These are phyloP conservation scores for Charadrius vociferus DNA, from an alignment of 2,113 vertebrate species.

Conservation along the genomic window DNA sequence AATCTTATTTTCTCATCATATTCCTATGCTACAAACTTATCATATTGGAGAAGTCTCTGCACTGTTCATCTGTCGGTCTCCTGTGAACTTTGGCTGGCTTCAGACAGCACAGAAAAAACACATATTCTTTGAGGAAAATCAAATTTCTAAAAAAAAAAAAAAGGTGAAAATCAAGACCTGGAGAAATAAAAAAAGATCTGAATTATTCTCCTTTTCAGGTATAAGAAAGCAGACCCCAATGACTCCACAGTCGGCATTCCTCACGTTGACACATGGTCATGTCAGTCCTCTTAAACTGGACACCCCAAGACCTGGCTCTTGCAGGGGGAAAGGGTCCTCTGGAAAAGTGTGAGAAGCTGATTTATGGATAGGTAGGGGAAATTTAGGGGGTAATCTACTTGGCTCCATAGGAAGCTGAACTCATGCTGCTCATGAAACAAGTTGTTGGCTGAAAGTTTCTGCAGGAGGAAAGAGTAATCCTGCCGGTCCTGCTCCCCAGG, in stretches of 20 bases:
- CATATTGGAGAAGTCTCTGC: not conserved
- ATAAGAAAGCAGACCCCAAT: not conserved
- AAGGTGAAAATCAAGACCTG: not conserved
- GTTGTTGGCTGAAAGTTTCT: not conserved
- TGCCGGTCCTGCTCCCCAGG: rapidly evolving
- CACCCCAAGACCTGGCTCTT: not conserved
- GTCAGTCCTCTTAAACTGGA: rapidly evolving
- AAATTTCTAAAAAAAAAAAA: too few species aligned
- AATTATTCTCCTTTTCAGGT: not conserved
- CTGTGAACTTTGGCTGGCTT: not conserved
- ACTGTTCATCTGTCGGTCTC: too few species aligned
- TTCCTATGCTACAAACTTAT: not conserved
- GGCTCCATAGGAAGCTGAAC: not conserved
- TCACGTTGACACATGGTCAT: rapidly evolving
- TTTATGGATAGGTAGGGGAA: not conserved
- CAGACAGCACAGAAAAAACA: not conserved
- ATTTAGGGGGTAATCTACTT: not conserved
- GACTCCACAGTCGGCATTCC: rapidly evolving
- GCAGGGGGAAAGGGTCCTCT: rapidly evolving
- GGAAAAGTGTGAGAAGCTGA: not conserved
- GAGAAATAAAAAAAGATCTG: not conserved
- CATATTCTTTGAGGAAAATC: rapidly evolving
- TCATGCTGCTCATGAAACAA: not conserved
- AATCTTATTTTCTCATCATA: not conserved
- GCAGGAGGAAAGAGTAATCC: not conserved